Evolutionary conservation across 1,140 invertebrate genomes (phyloP), one percentile per base, ranked within the genome.

Genomic region (Hestina assimilis): DNA sequence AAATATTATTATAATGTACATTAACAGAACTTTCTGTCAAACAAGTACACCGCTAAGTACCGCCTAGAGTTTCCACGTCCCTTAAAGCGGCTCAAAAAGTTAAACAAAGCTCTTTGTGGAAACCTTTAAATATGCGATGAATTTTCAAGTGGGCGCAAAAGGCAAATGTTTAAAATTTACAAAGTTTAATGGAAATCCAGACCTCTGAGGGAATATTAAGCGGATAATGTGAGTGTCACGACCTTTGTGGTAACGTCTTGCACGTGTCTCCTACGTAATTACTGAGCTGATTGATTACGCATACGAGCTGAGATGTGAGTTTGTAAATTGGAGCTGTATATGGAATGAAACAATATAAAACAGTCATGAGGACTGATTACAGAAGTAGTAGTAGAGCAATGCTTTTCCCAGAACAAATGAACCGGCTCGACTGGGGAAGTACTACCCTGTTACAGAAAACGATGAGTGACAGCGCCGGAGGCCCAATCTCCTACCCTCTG

Each of bases 41-140:
- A 38, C 33, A 19, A 17, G 33, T 38, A 38, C 9, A 17, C 14
- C 33, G 8, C 19, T 38, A 38, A 38, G 33, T 38, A 38, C 14
- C 7, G 31, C 31, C 33, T 28, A 14, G 21, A 51, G 35, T 41
- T 51, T 28, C 20, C 35, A 20, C 8, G 23, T 38, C 48, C 21
- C 48, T 51, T 51, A 51, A 64, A 70, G 62, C 71, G 26, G 62
- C 67, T 72, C 66, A 66, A 78, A 76, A 79, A 83, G 69, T 80
- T 79, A 70, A 76, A 79, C 76, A 80, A 82, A 78, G 67, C 75
- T 67, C 73, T 79, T 76, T 73, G 68, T 63, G 54, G 59, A 60
- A n/a, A 70, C 71, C 76, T 78, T 81, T 77, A 80, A 82, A 82
- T 82, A 80, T 77, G 74, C 77, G 79, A 75, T 78, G 77, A 80